These are phyloP conservation scores for Clarias gariepinus DNA, from an alignment of 2,113 vertebrate species.

Conservation along the genomic window DNA sequence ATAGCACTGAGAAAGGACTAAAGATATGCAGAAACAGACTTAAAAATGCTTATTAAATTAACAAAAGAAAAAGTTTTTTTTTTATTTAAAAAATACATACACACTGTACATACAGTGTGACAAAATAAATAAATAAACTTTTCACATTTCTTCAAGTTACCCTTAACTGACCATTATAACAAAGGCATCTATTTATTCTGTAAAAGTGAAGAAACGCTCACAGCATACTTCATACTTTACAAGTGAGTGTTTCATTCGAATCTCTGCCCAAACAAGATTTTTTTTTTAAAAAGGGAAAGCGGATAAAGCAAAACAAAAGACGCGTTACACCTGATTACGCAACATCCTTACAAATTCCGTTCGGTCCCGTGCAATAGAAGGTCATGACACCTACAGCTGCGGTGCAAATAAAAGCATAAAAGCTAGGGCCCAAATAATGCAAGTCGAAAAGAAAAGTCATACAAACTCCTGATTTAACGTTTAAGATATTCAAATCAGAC, in stretches of 20 bases:
- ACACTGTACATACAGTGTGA: too few relatives aligned
- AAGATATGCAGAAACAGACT: too few relatives aligned
- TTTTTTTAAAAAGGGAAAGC: background rate
- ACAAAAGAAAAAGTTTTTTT: too few relatives aligned
- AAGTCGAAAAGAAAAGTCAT: background rate
- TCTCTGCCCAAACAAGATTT: background rate
- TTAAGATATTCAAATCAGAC: background rate
- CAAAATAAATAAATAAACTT: too few relatives aligned
- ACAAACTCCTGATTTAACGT: background rate
- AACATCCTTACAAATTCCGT: background rate
- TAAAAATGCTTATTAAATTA: too few relatives aligned
- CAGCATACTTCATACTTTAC: background rate
- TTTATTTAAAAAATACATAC: too few relatives aligned
- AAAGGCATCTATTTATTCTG: background rate
- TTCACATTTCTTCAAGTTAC: background rate
- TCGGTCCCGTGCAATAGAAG: background rate
- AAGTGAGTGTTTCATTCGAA: background rate
- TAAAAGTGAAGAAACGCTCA: background rate
- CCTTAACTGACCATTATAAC: background rate
- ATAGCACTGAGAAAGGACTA: background rate
- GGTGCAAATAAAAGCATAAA: too few relatives aligned
- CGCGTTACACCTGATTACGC: background rate
- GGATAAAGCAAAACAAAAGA: background rate
- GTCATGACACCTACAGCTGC: background rate
- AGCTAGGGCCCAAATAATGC: background rate